A percentile compares a stretch with the other conserved stretches of the same genome.
These are phyloP conservation scores for Apis dorsata DNA, from an alignment of 1,140 invertebrate genomes.

Conservation along the genomic window DNA sequence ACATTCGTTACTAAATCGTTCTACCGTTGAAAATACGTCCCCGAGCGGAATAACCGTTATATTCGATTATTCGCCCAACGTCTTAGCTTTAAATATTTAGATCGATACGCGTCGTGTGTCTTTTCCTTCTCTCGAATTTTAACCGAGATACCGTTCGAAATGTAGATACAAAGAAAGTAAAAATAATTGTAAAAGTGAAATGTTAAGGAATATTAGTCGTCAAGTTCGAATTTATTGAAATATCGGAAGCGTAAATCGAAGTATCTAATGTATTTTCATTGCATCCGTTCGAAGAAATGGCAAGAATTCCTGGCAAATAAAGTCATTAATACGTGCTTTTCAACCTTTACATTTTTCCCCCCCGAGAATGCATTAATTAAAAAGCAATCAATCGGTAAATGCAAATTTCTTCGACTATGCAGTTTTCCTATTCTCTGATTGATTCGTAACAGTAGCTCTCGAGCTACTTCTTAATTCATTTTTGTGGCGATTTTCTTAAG, in stretches of 20 bases:
- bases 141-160: too few species aligned
- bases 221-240: not conserved
- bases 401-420: not conserved
- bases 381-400: not conserved
- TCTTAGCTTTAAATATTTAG: too few species aligned
- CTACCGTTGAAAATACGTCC: not conserved
- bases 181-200: not conserved
- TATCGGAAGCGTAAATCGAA: not conserved
- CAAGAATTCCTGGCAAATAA: constrained; percentile 28
- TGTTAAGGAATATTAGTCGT: not conserved
- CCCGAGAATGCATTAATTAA: not conserved
- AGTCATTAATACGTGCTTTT: constrained; percentile 8
- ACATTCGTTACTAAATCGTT: constrained; percentile 35
- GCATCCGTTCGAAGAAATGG: not conserved
- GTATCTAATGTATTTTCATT: constrained; percentile 17
- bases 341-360: not conserved
- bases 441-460: not conserved
- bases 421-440: not conserved
- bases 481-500: not conserved
- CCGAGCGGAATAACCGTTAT: not conserved
- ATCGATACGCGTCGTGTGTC: too few species aligned
- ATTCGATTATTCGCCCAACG: not conserved
- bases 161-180: too few species aligned
- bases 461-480: not conserved
- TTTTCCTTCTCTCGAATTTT: too few species aligned